These are phyloP conservation scores for Drosophila emarginata DNA, from an alignment of 2,888 invertebrate species.

Conservation along the genomic window DNA sequence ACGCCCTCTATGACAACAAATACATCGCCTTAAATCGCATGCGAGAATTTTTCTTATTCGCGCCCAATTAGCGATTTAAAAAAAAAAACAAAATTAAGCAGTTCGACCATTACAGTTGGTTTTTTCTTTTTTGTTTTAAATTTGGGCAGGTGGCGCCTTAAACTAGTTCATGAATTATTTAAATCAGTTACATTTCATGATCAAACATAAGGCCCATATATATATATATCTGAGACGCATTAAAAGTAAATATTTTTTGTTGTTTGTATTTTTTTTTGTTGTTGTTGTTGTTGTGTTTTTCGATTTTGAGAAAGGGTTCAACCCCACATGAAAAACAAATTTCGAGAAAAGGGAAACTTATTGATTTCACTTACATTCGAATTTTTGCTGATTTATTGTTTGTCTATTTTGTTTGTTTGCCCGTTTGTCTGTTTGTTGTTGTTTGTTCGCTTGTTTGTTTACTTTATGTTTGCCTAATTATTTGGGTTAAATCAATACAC, in stretches of 20 bases:
- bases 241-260: conserved; percentile 34
- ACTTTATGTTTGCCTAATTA: conserved; percentile 75
- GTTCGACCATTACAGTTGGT: too few species aligned
- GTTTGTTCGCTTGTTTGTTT: conserved; percentile 61
- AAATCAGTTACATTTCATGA: conserved; percentile 56
- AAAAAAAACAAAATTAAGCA: too few species aligned
- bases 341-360: conserved; percentile 25
- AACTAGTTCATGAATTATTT: conserved; percentile 59
- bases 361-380: conserved; percentile 59
- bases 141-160: conserved; percentile 35
- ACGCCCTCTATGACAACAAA: too few species aligned
- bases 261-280: background rate
- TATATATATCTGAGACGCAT: conserved; percentile 14
- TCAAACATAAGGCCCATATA: background rate
- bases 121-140: background rate
- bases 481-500: conserved; percentile 75
- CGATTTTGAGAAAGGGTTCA: background rate
- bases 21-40: too few species aligned
- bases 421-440: conserved; percentile 25
- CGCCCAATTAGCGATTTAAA: too few species aligned
- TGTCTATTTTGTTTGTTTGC: conserved; percentile 53
- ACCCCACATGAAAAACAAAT: background rate
- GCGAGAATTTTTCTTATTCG: too few species aligned
- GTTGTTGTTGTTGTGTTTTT: background rate
- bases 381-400: conserved; percentile 67